Conservation (phyloP, 1,140 invertebrate species). For the Apis dorsata region DNA sequence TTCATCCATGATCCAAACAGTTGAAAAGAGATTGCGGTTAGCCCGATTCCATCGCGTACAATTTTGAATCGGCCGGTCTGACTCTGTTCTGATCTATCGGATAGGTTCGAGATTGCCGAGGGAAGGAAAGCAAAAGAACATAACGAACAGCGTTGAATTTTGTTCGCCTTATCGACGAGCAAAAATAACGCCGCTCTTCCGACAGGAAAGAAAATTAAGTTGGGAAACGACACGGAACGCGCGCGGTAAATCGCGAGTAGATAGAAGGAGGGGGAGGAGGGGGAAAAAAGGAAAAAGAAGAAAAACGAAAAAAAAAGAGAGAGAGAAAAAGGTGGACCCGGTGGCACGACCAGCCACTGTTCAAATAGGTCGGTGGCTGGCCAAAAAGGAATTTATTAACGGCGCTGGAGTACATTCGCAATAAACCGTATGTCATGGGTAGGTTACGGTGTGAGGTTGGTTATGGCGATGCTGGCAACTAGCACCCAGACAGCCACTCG, state of each 20-base stretch:
- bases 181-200: neutral
- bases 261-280: neutral
- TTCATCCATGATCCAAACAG: conserved; percentile 3
- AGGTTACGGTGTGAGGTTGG: conserved; percentile 75
- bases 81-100: neutral
- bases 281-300: neutral
- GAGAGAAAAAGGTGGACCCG: neutral
- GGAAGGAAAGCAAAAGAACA: too few species aligned
- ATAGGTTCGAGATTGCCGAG: neutral
- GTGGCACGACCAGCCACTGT: conserved; percentile 34
- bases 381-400: conserved; percentile 78
- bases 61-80: neutral
- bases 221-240: neutral
- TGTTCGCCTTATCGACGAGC: conserved; percentile 23
- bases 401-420: conserved; percentile 73
- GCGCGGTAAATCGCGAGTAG: conserved; percentile 28
- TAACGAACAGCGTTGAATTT: neutral
- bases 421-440: conserved; percentile 77
- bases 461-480: conserved; percentile 76
- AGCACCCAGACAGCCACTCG: conserved; percentile 66
- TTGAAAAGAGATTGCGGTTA: neutral
- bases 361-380: conserved; percentile 69
- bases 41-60: neutral
- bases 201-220: conserved; percentile 43
- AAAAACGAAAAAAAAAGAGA: neutral